Evolutionary conservation across 2,797 vertebrate species (phyloP).

Genomic region (Australoheros facetus): DNA sequence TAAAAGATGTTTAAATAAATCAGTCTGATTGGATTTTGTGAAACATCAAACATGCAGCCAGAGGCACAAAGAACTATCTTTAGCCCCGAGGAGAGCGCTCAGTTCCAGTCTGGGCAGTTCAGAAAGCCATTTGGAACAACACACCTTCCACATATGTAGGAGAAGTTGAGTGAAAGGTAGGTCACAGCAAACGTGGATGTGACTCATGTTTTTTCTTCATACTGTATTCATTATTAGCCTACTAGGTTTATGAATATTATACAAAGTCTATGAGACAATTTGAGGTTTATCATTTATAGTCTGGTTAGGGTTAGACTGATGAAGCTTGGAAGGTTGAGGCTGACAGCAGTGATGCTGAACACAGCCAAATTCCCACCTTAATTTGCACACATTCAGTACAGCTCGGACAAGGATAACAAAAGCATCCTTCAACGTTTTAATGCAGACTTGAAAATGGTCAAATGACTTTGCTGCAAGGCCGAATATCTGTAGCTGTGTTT

Average conservation of each 20-base stretch:
- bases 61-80: fast-evolving
- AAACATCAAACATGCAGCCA: neutral
- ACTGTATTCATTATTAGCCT: neutral
- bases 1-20: neutral
- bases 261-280: neutral
- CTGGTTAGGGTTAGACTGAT: neutral
- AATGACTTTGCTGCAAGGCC: neutral
- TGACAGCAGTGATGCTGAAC: neutral
- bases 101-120: neutral
- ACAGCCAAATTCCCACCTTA: neutral
- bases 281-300: neutral
- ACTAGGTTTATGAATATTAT: neutral
- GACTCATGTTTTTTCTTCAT: neutral
- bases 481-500: neutral
- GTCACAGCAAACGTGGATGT: neutral
- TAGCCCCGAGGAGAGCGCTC: neutral
- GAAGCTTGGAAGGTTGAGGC: neutral
- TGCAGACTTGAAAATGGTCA: neutral
- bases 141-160: neutral
- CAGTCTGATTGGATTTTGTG: neutral
- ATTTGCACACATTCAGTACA: neutral
- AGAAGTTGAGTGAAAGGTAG: neutral
- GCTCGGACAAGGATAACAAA: neutral
- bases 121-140: neutral
- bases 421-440: neutral